Conservation (phyloP, 2,113 vertebrate genomes). For the Elephantulus edwardii region DNA sequence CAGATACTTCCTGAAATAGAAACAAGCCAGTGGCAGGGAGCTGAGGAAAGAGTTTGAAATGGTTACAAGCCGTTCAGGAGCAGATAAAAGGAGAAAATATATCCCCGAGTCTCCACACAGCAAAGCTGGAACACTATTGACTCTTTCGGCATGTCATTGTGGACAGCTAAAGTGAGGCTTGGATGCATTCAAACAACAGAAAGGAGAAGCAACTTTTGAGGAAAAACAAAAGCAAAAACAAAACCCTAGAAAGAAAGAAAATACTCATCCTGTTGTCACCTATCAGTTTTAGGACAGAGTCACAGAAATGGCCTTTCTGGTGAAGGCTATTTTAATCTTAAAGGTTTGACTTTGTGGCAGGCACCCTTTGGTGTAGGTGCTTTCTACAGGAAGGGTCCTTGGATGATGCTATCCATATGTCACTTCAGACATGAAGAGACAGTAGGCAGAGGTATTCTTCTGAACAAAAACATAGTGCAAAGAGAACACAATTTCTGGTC, state of each 20-base stretch:
- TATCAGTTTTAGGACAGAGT: not conserved
- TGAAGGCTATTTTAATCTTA: conserved; percentile 8
- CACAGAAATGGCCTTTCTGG: not conserved
- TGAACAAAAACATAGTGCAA: not conserved
- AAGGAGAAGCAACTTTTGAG: not conserved
- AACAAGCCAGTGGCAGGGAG: not conserved
- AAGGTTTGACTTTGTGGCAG: not conserved
- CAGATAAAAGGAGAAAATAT: not conserved
- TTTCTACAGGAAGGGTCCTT: not conserved
- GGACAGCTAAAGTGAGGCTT: not conserved
- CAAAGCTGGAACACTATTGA: no score
- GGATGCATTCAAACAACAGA: not conserved
- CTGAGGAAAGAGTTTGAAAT: not conserved
- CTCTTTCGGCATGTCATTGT: not conserved
- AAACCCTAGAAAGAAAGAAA: not conserved
- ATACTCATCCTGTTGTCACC: no score
- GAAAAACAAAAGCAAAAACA: not conserved
- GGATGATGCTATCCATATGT: not conserved
- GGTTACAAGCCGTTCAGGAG: not conserved
- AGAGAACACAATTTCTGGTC: not conserved
- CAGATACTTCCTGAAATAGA: not conserved
- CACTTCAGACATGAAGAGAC: not conserved
- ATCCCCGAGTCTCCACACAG: no score
- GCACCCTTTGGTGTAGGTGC: not conserved
- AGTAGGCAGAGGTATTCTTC: not conserved